phyloP scores from a whole-genome alignment of 2,888 invertebrate species.

The Synergus umbraculus region DNA sequence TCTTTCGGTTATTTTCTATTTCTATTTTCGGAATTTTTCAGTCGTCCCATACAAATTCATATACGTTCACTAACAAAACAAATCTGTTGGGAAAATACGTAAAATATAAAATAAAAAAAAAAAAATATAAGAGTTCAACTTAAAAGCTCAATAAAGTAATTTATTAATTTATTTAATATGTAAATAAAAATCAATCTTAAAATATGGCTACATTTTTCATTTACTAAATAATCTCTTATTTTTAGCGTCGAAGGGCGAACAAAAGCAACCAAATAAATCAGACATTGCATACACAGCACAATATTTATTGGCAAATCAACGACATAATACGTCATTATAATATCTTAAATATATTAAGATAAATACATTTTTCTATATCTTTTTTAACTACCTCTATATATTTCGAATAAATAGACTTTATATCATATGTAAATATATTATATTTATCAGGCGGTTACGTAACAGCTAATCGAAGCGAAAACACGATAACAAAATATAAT shows the following conservation, averaged over 20 bases:
- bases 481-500: conserved; percentile 47
- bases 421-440: conserved; percentile 50
- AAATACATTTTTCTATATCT: conserved; percentile 56
- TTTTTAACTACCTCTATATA: conserved; percentile 46
- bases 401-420: conserved; percentile 53
- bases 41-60: not conserved
- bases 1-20: too few relatives aligned
- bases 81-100: conserved; percentile 11
- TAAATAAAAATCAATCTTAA: not conserved
- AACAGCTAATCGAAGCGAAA: conserved; percentile 42
- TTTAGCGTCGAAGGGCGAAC: conserved; percentile 61
- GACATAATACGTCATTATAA: conserved; percentile 71
- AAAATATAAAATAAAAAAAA: conserved; percentile 29
- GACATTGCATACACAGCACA: conserved; percentile 74
- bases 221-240: not conserved
- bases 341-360: conserved; percentile 66
- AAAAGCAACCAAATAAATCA: conserved; percentile 75
- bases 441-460: conserved; percentile 46
- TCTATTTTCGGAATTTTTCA: too few relatives aligned
- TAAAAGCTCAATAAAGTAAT: not conserved
- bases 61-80: conserved; percentile 1
- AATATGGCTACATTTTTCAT: not conserved
- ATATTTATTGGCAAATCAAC: conserved; percentile 76
- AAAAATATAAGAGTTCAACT: conserved; percentile 16
- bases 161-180: not conserved